Percentiles rank a stretch among this genome's conserved stretches.
Evolutionary conservation across 2,797 vertebrate species (phyloP).

Genomic region (Diplodus sargus): DNA sequence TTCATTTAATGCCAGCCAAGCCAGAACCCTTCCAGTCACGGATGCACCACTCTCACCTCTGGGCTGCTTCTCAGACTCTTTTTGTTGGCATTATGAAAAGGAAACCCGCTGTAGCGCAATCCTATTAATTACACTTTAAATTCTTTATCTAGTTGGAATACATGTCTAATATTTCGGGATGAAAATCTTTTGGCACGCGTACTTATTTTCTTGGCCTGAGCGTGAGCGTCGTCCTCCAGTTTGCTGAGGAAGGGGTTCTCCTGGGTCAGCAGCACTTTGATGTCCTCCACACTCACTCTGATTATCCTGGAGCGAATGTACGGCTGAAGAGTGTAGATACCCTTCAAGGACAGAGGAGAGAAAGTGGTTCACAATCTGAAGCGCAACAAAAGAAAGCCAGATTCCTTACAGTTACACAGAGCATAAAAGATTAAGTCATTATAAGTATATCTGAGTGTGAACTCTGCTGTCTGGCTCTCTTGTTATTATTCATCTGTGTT

Average conservation of each 20-base stretch:
- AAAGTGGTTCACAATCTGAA: not conserved
- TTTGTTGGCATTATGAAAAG: not conserved
- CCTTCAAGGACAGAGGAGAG: constrained; percentile 80
- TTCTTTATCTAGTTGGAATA: not conserved
- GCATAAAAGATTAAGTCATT: constrained; percentile 32
- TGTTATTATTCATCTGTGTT: constrained; percentile 20
- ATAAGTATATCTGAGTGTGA: constrained; percentile 30
- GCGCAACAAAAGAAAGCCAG: not conserved
- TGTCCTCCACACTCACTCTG: constrained; percentile 91
- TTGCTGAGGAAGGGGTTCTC: constrained; percentile 98
- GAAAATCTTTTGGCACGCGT: constrained; percentile 36
- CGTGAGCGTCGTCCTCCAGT: constrained; percentile 89
- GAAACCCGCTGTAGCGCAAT: not conserved
- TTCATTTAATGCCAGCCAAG: constrained; percentile 23
- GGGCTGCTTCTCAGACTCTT: not conserved
- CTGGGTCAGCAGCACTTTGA: constrained; percentile 95
- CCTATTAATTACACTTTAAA: not conserved
- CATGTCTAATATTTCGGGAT: not conserved
- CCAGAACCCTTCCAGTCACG: constrained; percentile 8
- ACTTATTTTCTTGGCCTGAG: constrained; percentile 93
- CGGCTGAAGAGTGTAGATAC: constrained; percentile 95
- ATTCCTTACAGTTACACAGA: constrained; percentile 16
- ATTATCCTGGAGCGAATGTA: constrained; percentile 95
- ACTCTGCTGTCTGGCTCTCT: constrained; percentile 26
- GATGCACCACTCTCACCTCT: constrained; percentile 13